A percentile compares a stretch with the other conserved stretches of the same genome.
Evolutionary conservation across 1,140 invertebrate genomes (phyloP).

Genomic region (Heliconius himera): DNA sequence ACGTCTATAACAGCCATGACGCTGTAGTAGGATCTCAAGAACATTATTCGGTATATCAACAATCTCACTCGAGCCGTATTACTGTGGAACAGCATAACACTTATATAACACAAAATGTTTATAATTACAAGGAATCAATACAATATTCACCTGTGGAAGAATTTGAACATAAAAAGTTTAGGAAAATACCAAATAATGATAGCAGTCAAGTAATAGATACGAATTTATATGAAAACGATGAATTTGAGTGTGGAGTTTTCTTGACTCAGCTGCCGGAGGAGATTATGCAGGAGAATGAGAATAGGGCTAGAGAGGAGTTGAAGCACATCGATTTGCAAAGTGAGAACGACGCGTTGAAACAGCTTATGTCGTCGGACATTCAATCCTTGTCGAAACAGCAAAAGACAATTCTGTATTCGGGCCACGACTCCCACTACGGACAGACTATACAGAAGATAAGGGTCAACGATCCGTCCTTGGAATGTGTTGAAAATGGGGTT

Average conservation of each 20-base stretch:
- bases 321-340: constrained; percentile 52
- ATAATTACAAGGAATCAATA: constrained; percentile 56
- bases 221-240: constrained; percentile 56
- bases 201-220: constrained; percentile 35
- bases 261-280: constrained; percentile 60
- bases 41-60: constrained; percentile 47
- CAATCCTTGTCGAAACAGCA: constrained; percentile 61
- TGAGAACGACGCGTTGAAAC: constrained; percentile 67
- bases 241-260: constrained; percentile 60
- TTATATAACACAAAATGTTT: constrained; percentile 69
- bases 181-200: constrained; percentile 42
- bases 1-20: constrained; percentile 62
- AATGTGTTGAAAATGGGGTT: constrained; percentile 47
- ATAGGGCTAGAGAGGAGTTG: constrained; percentile 47
- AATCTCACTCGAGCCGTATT: constrained; percentile 49
- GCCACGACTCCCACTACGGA: constrained; percentile 57
- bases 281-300: constrained; percentile 61
- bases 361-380: constrained; percentile 69
- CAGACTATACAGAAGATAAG: constrained; percentile 72
- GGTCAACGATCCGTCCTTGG: constrained; percentile 58
- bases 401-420: constrained; percentile 68
- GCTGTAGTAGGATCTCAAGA: constrained; percentile 45
- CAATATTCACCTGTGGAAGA: constrained; percentile 50
- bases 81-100: constrained; percentile 66
- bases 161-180: constrained; percentile 60